Conservation (phyloP, 2,888 invertebrate genomes). For the Matsumyia berberina region DNA sequence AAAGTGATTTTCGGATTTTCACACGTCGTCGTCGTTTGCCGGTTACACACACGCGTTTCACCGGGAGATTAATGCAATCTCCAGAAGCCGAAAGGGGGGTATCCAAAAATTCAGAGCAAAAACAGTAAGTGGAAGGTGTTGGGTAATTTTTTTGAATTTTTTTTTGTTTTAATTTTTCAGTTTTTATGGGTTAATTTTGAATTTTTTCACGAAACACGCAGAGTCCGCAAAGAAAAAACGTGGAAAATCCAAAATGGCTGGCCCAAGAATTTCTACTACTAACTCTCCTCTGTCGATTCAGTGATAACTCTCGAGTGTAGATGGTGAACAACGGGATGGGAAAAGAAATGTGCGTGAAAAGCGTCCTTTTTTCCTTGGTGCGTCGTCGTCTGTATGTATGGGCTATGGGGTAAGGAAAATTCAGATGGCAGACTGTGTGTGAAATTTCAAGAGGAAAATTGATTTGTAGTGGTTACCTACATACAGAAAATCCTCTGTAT, state of each 20-base stretch:
- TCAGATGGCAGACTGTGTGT: constrained; percentile 51
- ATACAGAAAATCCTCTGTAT: constrained; percentile 46
- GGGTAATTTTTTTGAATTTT: constrained; percentile 16
- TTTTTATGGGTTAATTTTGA: constrained; percentile 19
- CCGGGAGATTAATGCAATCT: neutral
- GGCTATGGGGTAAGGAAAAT: constrained; percentile 56
- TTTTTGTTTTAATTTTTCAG: neutral
- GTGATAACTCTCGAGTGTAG: constrained; percentile 62
- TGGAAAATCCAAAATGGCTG: constrained; percentile 76
- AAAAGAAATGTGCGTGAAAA: constrained; percentile 72
- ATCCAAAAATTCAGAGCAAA: constrained; percentile 13
- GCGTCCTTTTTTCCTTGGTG: constrained; percentile 48
- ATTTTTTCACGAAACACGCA: neutral
- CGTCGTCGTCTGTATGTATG: constrained; percentile 55
- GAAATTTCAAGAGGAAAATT: constrained; percentile 58
- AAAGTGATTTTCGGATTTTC: constrained; percentile 46
- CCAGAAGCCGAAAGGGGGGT: constrained; percentile 12
- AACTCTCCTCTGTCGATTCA: constrained; percentile 66
- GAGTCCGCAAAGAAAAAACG: constrained; percentile 59
- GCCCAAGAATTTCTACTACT: constrained; percentile 61
- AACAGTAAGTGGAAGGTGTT: neutral
- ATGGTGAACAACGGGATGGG: constrained; percentile 50
- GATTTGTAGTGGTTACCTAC: constrained; percentile 65
- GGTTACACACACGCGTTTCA: constrained; percentile 27
- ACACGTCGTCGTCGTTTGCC: constrained; percentile 22